Evolutionary conservation across 2,888 invertebrate genomes (phyloP), one percentile per base, ranked within the genome.

Genomic region (Rhingia campestris): DNA sequence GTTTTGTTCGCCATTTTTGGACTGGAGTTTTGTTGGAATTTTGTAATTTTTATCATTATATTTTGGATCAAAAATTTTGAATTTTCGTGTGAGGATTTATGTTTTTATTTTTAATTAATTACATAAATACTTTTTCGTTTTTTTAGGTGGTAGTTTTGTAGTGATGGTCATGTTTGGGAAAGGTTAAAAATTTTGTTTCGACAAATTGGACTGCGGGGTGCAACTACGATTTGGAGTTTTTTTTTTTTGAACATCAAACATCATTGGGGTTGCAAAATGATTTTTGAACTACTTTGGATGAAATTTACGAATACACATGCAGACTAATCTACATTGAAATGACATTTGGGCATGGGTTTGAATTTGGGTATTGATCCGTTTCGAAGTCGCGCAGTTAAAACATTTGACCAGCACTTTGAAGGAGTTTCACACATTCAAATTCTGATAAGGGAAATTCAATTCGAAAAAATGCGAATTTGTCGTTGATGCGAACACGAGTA

Each of bases 51-150:
- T 66, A 58, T 80, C 87, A 88, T 88, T 87, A 87, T 87, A 87
- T 84, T 88, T 88, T 87, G 87, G 88, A 87, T 87, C 86, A 86
- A 87, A 86, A 86, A 66, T 82, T 73, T 81, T 64, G 82, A 79
- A 64, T 73, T 51, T 69, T 51, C 69, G 81, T 69, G 59, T 64
- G 53, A 70, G 22, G 22, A 30, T 67, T 69, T 49, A 63, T 81
- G 61, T 63, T 30, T 22, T 6, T 41, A 9, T 41, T 41, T 10
- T 74, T 1, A 22, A 22, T 33, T 72, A 64, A 39, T 74, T 41
- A 74, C 66, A 72, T 70, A 70, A 53, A 61, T 73, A 54, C n/a
- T 69, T 51, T n/a, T 64, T 67, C 51, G 61, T 6, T 70, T 69
- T 33, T 32, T 73, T 75, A 76, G 63, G 70, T 56, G 67, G 70